A percentile compares a stretch with the other conserved stretches of the same genome.
phyloP scores from a whole-genome alignment of 2,113 vertebrate species.

The Alouatta palliata region DNA sequence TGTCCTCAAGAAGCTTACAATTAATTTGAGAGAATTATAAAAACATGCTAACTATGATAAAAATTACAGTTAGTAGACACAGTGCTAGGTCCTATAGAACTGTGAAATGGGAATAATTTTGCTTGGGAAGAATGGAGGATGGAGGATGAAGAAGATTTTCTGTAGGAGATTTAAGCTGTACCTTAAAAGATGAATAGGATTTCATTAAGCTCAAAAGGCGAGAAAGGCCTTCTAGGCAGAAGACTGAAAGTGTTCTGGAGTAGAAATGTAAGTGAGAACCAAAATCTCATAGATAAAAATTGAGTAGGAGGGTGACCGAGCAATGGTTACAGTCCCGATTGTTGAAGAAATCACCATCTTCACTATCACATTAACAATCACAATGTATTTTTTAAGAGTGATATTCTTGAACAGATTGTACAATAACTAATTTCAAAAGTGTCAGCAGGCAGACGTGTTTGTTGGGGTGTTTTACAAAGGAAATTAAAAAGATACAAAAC shows the following conservation, averaged over 20 bases:
- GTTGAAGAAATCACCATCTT: background rate
- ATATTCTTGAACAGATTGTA: background rate
- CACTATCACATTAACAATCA: background rate
- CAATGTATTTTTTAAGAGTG: background rate
- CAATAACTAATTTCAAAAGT: background rate
- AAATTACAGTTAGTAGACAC: background rate
- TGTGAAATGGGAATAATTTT: background rate
- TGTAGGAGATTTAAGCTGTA: background rate
- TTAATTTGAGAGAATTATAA: background rate
- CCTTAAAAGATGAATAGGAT: background rate
- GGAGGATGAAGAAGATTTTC: background rate
- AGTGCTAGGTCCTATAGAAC: background rate
- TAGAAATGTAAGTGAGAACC: background rate
- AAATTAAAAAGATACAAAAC: slow-evolving; percentile 36
- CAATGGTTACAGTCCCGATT: background rate
- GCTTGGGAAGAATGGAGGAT: background rate
- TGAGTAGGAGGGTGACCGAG: background rate
- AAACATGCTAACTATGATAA: background rate
- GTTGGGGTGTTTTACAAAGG: background rate
- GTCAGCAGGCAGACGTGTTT: background rate
- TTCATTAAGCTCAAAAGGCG: background rate
- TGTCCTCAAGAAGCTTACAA: background rate
- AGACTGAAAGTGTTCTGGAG: background rate
- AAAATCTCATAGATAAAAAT: background rate
- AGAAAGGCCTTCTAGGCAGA: background rate